phyloP scores from a whole-genome alignment of 1,140 invertebrate species.

The Harlomillsia oculata region DNA sequence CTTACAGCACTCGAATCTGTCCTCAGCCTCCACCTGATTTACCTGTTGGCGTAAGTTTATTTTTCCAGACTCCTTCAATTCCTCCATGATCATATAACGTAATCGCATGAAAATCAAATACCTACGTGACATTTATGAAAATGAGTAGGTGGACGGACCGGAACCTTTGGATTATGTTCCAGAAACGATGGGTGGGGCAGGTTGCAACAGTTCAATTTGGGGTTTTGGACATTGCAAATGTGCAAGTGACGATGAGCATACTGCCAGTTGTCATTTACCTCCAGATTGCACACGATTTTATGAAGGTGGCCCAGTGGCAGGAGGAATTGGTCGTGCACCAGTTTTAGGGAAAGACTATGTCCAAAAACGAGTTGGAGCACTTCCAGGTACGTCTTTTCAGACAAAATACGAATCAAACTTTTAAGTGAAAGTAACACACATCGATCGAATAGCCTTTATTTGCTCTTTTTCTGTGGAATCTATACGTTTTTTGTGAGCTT shows the following conservation, averaged over 20 bases:
- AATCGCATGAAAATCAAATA: too few species aligned
- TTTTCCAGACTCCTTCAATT: neutral
- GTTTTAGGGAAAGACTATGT: conserved; percentile 27
- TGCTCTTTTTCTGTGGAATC: too few species aligned
- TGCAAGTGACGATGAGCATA: conserved; percentile 31
- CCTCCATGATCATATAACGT: too few species aligned
- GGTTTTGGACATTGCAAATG: conserved; percentile 25
- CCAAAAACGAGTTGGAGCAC: conserved; percentile 10
- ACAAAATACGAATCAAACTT: too few species aligned
- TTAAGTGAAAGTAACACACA: too few species aligned
- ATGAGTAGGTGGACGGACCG: conserved; percentile 32
- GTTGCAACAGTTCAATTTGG: conserved; percentile 27
- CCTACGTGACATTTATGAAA: too few species aligned
- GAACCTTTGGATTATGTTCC: conserved; percentile 4
- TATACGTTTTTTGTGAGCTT: too few species aligned
- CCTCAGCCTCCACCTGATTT: conserved; percentile 16
- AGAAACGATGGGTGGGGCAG: conserved; percentile 12
- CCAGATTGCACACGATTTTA: conserved; percentile 29
- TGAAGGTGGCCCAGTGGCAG: conserved; percentile 24
- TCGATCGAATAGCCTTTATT: too few species aligned
- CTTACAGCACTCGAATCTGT: conserved; percentile 21
- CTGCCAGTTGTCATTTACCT: conserved; percentile 16
- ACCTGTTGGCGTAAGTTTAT: conserved; percentile 24
- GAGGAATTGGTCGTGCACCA: conserved; percentile 24
- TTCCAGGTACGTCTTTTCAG: conserved; percentile 1